Base-by-base conservation (phyloP, 2,888 invertebrate genomes). In the Drosophila antonietae region DNA sequence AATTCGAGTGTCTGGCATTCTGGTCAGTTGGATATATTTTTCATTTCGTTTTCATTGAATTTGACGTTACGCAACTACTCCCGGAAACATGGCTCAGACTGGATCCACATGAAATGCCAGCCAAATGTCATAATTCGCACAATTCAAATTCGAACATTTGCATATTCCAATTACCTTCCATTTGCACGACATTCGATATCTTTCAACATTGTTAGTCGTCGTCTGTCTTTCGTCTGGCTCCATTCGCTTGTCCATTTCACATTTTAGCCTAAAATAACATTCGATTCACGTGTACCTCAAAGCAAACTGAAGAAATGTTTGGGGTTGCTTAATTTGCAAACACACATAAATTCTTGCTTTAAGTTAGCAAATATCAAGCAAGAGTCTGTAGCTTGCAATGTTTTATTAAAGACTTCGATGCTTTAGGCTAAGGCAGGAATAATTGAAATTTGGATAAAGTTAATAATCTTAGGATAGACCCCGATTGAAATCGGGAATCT, bases 191-290 rank as follows among this genome's bases (percentile, higher is more conserved):
- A 14, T 39, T 31, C 55, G 55, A 31, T 56, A 56, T 28, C 55
- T 56, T 14, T 3, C 1, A 31, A 2, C 58, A 37, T 23, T 58
- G 28, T 35, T 28, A n/a, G 35, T 12, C 7, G 35, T 23, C n/a
- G 5, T 8, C 23, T 7, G 23, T n/a, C 46, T 46, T 28, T 37
- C n/a, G 23, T 12, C 46, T 46, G 35, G n/a, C 20, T 33, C 57
- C 57, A 57, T 35, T 46, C 35, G 46, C n/a, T 58, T 58, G 46
- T 37, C 35, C 58, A 58, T 46, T 46, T 35, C 15, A 15, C 3
- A 12, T 3, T 28, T 46, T 46, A 15, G 28, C 15, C 23, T 1
- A 23, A 46, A 23, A 43, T 12, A 10, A 20, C 10, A 18, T 43
- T 33, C 33, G 20, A 10, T 43, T 46, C 44, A 14, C 15, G 33